phyloP scores from a whole-genome alignment of 1,140 invertebrate genomes.

The Archegozetes longisetosus region DNA sequence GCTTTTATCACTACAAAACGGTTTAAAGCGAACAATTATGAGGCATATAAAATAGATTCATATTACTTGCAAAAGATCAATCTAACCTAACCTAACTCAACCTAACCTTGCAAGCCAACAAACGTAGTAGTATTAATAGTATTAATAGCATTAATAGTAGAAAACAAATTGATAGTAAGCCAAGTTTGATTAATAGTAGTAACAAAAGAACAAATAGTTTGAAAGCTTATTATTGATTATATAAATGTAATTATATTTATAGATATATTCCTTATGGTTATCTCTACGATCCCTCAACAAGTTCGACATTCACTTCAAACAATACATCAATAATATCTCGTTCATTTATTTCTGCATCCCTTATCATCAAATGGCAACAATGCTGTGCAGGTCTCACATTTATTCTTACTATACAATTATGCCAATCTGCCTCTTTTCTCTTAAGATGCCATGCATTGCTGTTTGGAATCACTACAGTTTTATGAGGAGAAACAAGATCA shows the following conservation, averaged over 20 bases:
- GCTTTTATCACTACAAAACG: too few species aligned
- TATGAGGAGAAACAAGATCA: not conserved
- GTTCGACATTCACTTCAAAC: constrained; percentile 5
- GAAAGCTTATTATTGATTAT: too few species aligned
- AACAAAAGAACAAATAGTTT: too few species aligned
- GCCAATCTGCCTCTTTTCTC: not conserved
- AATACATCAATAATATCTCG: constrained; percentile 3
- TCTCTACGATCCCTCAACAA: not conserved
- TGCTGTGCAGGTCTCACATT: constrained; percentile 3
- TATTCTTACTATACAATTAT: not conserved
- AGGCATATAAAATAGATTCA: too few species aligned
- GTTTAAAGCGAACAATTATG: too few species aligned
- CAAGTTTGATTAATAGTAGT: too few species aligned
- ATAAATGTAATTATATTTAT: not conserved
- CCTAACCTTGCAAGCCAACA: too few species aligned
- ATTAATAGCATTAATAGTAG: too few species aligned
- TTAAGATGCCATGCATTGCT: constrained; percentile 6
- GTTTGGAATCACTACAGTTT: constrained; percentile 8
- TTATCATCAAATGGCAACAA: constrained; percentile 16
- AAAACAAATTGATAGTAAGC: too few species aligned
- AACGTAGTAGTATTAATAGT: too few species aligned
- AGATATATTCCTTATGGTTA: constrained; percentile 1
- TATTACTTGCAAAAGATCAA: too few species aligned
- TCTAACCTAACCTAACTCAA: too few species aligned
- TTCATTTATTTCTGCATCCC: constrained; percentile 4